Base-by-base conservation (phyloP, 1,140 invertebrate genomes). In the Sycophaga agraensis region DNA sequence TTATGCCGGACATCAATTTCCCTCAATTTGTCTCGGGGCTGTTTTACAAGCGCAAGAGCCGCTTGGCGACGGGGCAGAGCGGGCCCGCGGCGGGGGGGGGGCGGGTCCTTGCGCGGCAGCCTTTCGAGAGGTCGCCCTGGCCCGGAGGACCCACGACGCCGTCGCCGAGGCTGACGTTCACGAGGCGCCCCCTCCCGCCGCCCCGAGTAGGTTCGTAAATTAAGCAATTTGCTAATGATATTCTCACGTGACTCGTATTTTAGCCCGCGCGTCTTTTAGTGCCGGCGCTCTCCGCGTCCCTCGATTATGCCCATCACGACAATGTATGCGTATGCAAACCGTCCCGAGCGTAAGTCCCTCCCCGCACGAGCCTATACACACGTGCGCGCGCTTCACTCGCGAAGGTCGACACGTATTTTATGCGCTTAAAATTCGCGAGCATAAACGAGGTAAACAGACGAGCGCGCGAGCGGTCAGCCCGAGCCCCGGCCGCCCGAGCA, bases 181-280 rank as follows among this genome's bases (percentile, higher is more conserved):
- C 28, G 28, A 6, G n/a, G 5, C 28, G 4, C 28, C 11, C 28
- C 5, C 28, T 31, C 28, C 11, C 28, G 28, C 28, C 37, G 19
- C 35, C 35, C 34, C 50, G 34, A 49, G 17, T 53, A 45, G 11
- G 12, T 56, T 66, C 66, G 68, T 78, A 77, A 79, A 80, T 80
- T 80, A 78, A 80, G 76, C 73, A 78, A 79, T 80, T 80, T 77
- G 69, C 73, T 80, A 78, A 81, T 77, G 79, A 80, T 78, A 80
- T 79, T 78, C 73, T 77, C 73, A 77, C 73, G 71, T 75, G 73
- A 72, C 68, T 77, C 75, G 71, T 78, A 74, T 76, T 78, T 78
- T 71, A 76, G 67, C 68, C 64, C 67, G 68, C 63, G 70, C 68
- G 70, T 74, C 68, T 71, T 76, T 78, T 78, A 77, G 73, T 77